These are phyloP conservation scores for Erpetoichthys calabaricus DNA, from an alignment of 2,797 vertebrate species.

Conservation along the genomic window DNA sequence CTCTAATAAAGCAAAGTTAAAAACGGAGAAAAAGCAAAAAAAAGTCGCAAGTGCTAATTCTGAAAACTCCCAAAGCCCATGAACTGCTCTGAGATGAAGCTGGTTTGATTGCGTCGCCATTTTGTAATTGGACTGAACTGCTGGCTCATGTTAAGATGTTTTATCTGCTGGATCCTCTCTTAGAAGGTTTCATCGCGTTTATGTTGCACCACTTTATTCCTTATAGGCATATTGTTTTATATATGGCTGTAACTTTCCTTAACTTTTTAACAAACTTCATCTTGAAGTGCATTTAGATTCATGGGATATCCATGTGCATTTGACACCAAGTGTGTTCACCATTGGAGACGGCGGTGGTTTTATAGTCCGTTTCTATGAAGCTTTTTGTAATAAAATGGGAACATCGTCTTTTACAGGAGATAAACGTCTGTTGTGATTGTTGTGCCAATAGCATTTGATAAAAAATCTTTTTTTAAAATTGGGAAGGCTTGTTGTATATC, in stretches of 20 bases:
- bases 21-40: too few species aligned
- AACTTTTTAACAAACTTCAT: slow-evolving; percentile 92
- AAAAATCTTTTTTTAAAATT: slow-evolving; percentile 13
- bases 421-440: neutral
- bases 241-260: slow-evolving; percentile 52
- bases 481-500: slow-evolving; percentile 23
- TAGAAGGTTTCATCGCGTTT: too few species aligned
- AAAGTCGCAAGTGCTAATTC: too few species aligned
- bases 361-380: slow-evolving; percentile 15
- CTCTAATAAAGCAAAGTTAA: too few species aligned
- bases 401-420: neutral
- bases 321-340: slow-evolving; percentile 27
- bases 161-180: too few species aligned
- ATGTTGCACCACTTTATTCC: neutral
- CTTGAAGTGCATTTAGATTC: slow-evolving; percentile 85
- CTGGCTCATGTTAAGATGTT: too few species aligned
- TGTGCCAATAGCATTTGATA: slow-evolving; percentile 1
- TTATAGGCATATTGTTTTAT: slow-evolving; percentile 17
- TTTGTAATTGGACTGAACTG: too few species aligned
- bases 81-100: too few species aligned
- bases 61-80: too few species aligned
- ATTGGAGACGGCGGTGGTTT: slow-evolving; percentile 29
- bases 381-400: slow-evolving; percentile 12
- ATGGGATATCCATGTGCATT: slow-evolving; percentile 62
- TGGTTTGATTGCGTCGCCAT: too few species aligned